A percentile compares a stretch with the other conserved stretches of the same genome.
phyloP scores from a whole-genome alignment of 2,113 vertebrate genomes.

The Nestor notabilis region DNA sequence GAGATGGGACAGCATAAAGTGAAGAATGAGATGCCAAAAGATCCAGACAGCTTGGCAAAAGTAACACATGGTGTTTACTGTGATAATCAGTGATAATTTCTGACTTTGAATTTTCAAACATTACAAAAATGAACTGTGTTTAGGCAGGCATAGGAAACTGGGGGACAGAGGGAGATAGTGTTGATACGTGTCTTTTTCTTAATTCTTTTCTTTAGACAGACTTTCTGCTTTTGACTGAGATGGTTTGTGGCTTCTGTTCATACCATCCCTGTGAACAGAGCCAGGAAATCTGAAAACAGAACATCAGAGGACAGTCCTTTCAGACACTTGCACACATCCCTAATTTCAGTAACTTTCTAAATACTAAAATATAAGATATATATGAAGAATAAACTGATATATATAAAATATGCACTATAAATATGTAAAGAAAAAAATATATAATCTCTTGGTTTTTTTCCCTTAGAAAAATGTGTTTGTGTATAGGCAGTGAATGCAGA shows the following conservation, averaged over 20 bases:
- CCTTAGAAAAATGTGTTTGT: not conserved
- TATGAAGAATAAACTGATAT: not conserved
- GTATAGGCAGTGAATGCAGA: not conserved
- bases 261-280: not conserved
- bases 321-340: not conserved
- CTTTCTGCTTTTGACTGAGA: not conserved
- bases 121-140: not conserved
- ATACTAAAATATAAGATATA: not conserved
- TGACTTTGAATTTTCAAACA: not conserved
- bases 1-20: not conserved
- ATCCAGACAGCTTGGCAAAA: not conserved
- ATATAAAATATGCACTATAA: not conserved
- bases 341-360: not conserved
- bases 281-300: not conserved
- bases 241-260: not conserved
- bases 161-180: not conserved
- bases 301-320: not conserved
- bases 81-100: not conserved
- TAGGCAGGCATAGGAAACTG: not conserved
- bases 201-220: not conserved
- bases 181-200: not conserved
- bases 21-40: not conserved
- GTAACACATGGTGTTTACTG: not conserved
- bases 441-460: rapidly evolving
- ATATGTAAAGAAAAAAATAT: not conserved